These are phyloP conservation scores for Teleogryllus oceanicus DNA, from an alignment of 2,888 invertebrate genomes.

Conservation along the genomic window DNA sequence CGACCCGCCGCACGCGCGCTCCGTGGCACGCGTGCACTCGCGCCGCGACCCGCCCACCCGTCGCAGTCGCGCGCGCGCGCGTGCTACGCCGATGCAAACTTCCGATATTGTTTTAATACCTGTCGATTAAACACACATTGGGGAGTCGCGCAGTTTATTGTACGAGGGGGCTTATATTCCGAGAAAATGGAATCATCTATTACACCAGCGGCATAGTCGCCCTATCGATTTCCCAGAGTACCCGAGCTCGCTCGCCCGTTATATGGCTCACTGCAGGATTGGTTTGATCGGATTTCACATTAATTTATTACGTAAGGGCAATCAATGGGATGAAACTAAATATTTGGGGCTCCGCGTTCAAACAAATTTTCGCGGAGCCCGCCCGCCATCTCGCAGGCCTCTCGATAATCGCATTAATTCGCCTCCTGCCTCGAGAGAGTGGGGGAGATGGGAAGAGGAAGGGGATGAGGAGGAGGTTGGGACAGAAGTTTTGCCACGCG, in stretches of 20 bases:
- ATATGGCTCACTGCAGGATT: conserved; percentile 7
- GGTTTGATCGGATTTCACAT: conserved; percentile 18
- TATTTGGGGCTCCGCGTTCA: conserved; percentile 18
- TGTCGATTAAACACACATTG: conserved; percentile 18
- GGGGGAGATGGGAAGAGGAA: neutral
- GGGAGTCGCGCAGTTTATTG: neutral
- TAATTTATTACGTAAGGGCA: conserved; percentile 9
- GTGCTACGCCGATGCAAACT: conserved; percentile 3
- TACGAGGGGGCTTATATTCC: conserved; percentile 1
- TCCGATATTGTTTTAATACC: conserved; percentile 10
- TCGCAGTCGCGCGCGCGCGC: neutral
- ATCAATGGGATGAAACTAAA: conserved; percentile 18
- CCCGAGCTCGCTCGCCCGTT: neutral
- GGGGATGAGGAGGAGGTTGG: neutral
- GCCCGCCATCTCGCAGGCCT: neutral
- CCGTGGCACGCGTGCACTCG: neutral
- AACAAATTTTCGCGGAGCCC: conserved; percentile 8
- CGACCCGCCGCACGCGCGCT: neutral
- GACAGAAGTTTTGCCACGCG: too few relatives aligned
- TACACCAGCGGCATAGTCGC: conserved; percentile 6
- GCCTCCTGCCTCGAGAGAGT: neutral
- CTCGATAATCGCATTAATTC: conserved; percentile 5
- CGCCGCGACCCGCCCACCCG: neutral
- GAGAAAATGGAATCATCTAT: conserved; percentile 9
- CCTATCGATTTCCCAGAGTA: neutral